Evolutionary conservation across 1,140 invertebrate genomes (phyloP), one percentile per base, ranked within the genome.

Genomic region (Hermetia illucens): DNA sequence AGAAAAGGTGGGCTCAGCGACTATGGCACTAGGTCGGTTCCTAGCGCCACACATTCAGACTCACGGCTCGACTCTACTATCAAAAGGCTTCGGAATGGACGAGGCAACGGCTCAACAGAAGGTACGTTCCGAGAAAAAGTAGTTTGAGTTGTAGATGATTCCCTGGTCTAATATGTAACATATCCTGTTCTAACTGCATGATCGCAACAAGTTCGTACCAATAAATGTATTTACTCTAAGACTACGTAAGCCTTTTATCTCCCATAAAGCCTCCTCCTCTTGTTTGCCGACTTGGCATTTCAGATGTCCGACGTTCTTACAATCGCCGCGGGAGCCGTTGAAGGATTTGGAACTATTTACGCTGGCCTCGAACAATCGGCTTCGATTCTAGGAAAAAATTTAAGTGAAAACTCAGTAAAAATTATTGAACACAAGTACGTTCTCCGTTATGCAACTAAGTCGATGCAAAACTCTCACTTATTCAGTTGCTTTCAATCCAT

Each of bases 391-490:
- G 78, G 72, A 5, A 63, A 46, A 31, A 76, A 65, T 51, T 46
- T 83, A 8, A 70, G 75, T 16, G 58, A 77, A 40, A 79, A 82
- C 52, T 82, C 77, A 3, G 78, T 82, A 2, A 67, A 71, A 44
- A 68, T 79, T 31, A 74, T 82, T 30, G 55, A 72, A 45, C 73
- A 82, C 53, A 80, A 74, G 76, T 77, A 66, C 61, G 35, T 41
- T 41, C 3, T 16, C 15, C n/a, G 24, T 32, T 24, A 15, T 30
- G 19, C 24, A 24, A 12, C 10, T 22, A 34, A 39, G 21, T 5
- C 34, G 18, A 24, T 35, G 3, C 8, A 39, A 25, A 33, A 32
- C 21, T 21, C 20, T 34, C 21, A 21, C 24, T 19, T 21, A 8
- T 41, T 41, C 19, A 22, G 17, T 24, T 32, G 25, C 13, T 13